These are phyloP conservation scores for Leguminivora glycinivorella DNA, from an alignment of 1,140 invertebrate species.

Conservation along the genomic window DNA sequence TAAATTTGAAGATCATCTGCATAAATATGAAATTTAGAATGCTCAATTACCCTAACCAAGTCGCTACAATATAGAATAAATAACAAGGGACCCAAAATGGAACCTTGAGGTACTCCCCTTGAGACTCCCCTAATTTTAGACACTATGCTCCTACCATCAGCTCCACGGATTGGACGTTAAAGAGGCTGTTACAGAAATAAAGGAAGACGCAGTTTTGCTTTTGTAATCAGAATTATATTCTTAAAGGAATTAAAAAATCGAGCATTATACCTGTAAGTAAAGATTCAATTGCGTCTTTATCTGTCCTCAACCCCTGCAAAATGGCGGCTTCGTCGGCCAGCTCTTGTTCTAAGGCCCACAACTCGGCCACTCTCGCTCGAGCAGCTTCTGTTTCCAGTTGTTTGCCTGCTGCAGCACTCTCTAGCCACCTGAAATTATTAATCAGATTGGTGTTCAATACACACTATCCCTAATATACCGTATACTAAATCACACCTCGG, in stretches of 20 bases:
- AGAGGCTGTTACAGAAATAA: too few relatives aligned
- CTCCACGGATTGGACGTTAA: too few relatives aligned
- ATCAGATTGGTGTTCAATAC: not conserved
- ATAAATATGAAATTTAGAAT: too few relatives aligned
- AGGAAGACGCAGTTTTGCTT: not conserved
- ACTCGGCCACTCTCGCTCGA: conserved; percentile 84
- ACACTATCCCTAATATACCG: not conserved
- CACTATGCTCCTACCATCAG: too few relatives aligned
- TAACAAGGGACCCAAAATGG: too few relatives aligned
- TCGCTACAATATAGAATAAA: too few relatives aligned
- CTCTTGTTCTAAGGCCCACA: conserved; percentile 90
- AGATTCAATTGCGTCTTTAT: conserved; percentile 90
- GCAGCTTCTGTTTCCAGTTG: conserved; percentile 72
- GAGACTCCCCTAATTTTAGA: too few relatives aligned
- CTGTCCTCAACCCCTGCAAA: conserved; percentile 89
- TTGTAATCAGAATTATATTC: not conserved
- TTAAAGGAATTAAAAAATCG: not conserved
- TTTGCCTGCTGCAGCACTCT: conserved; percentile 68
- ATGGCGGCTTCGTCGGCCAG: conserved; percentile 93
- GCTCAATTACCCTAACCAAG: too few relatives aligned
- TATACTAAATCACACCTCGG: too few relatives aligned
- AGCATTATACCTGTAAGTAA: conserved; percentile 63
- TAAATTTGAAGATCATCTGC: too few relatives aligned
- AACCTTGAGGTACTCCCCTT: too few relatives aligned
- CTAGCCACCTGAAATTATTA: conserved; percentile 65